Conservation (phyloP, 2,113 vertebrate species). For the Tupaia chinensis region DNA sequence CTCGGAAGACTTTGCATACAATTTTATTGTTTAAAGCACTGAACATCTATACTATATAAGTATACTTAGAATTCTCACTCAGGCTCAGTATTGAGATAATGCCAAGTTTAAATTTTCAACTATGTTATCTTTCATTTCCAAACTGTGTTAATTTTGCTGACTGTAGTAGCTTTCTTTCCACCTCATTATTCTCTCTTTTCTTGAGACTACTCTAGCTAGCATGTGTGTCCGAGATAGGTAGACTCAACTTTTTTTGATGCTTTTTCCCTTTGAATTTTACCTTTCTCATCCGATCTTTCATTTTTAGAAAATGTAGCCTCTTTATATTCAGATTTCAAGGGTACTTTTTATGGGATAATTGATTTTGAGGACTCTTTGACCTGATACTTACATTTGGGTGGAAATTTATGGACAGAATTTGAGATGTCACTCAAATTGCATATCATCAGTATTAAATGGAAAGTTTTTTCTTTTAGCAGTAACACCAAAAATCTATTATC, state of each 20-base stretch:
- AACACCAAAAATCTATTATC: neutral
- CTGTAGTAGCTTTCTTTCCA: neutral
- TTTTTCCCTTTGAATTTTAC: neutral
- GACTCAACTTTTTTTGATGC: neutral
- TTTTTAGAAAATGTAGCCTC: neutral
- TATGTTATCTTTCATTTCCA: conserved; percentile 26
- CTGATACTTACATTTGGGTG: neutral
- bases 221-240: neutral
- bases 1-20: conserved; percentile 7
- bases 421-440: neutral
- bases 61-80: neutral
- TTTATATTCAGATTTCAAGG: neutral
- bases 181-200: neutral
- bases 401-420: neutral
- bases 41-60: neutral
- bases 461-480: neutral
- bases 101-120: neutral
- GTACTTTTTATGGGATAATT: neutral
- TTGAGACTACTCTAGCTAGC: neutral
- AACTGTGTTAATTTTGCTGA: neutral
- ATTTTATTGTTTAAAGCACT: conserved; percentile 4
- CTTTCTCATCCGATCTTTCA: neutral
- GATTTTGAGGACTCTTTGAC: neutral
- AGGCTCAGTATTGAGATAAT: neutral
- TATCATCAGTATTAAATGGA: neutral